Evolutionary conservation across 2,888 invertebrate genomes (phyloP).

Genomic region (Agriopis aurantiaria): DNA sequence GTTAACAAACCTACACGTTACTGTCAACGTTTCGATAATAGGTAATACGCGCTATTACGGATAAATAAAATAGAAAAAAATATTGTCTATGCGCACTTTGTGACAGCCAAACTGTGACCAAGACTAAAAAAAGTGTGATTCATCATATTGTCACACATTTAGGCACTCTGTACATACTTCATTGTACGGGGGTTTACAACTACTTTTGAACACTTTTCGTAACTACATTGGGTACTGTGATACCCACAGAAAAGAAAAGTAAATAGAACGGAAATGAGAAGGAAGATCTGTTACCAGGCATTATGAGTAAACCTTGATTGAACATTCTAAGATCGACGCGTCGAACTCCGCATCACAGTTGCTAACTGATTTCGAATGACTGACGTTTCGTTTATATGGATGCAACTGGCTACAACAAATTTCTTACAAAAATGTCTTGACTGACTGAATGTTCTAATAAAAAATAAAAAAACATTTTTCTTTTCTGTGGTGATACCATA

Average conservation of each 20-base stretch:
- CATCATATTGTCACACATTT: conserved; percentile 77
- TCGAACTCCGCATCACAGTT: too few relatives aligned
- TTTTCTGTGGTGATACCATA: conserved; percentile 46
- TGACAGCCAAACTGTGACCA: conserved; percentile 42
- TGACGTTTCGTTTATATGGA: too few relatives aligned
- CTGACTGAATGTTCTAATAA: too few relatives aligned
- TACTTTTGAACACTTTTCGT: conserved; percentile 74
- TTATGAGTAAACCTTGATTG: too few relatives aligned
- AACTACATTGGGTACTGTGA: conserved; percentile 63
- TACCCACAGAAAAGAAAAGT: too few relatives aligned
- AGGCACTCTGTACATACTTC: conserved; percentile 76
- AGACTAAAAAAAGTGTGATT: conserved; percentile 63
- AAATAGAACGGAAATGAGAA: too few relatives aligned
- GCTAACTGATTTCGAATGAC: too few relatives aligned
- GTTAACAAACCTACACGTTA: not conserved
- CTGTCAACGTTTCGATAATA: not conserved
- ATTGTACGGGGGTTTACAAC: conserved; percentile 71
- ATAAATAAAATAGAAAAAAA: not conserved
- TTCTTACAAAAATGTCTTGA: too few relatives aligned
- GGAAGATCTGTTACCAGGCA: too few relatives aligned
- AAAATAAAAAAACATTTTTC: too few relatives aligned
- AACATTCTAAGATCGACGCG: too few relatives aligned
- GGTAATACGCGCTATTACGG: not conserved
- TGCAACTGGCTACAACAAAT: too few relatives aligned
- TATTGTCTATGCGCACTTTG: conserved; percentile 35